phyloP scores from a whole-genome alignment of 1,140 invertebrate species.

The Cydia splendana region DNA sequence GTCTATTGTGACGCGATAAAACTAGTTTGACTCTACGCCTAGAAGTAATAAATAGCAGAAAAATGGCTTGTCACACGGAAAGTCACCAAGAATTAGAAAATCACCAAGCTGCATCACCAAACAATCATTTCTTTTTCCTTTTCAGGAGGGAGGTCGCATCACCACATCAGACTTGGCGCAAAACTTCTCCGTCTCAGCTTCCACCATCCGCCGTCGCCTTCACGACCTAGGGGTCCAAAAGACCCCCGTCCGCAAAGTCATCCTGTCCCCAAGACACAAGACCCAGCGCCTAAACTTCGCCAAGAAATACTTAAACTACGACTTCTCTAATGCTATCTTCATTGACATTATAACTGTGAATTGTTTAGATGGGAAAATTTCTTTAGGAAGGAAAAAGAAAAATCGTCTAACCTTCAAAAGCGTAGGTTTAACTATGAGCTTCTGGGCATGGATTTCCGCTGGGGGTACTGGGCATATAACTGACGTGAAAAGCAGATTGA shows the following conservation, averaged over 20 bases:
- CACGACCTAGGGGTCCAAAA: neutral
- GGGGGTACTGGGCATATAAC: neutral
- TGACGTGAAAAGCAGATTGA: neutral
- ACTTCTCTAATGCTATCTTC: neutral
- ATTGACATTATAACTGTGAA: neutral
- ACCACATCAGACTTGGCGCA: slow-evolving; percentile 7
- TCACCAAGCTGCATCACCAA: neutral
- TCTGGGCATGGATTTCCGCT: neutral
- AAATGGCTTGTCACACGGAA: no score
- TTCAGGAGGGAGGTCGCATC: neutral
- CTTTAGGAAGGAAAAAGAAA: neutral
- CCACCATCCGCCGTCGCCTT: neutral
- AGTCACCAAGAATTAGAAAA: no score
- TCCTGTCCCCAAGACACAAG: neutral
- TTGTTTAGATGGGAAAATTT: neutral
- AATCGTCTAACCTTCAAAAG: neutral
- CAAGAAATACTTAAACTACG: slow-evolving; percentile 1
- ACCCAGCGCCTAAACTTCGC: neutral
- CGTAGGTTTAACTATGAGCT: neutral
- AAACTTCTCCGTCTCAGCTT: neutral
- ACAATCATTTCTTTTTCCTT: neutral
- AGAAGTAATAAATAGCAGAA: no score
- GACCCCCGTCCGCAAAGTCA: neutral
- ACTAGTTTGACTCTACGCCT: no score
- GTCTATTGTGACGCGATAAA: no score